Evolutionary conservation across 2,888 invertebrate genomes (phyloP), one percentile per base, ranked within the genome.

Genomic region (Mythimna loreyi): DNA sequence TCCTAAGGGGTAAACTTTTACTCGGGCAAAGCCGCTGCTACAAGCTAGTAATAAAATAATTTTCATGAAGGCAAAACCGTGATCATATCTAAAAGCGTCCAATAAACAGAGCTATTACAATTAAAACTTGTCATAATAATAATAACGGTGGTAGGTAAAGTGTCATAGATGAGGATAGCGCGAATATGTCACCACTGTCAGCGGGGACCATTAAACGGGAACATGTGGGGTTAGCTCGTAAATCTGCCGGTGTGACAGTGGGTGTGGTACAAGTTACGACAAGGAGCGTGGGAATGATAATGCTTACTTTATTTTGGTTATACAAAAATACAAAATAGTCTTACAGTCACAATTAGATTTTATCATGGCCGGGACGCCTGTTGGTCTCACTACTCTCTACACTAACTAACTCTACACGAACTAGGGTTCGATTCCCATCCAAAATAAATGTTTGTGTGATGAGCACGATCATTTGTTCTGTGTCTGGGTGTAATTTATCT

Each of bases 191-290:
- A 79, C 73, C 71, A 73, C 43, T 45, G 43, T 45, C 43, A n/a
- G 43, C 43, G 19, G 69, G 47, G 62, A 73, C 68, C 55, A 73
- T 78, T 68, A 80, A 85, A 85, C 67, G 77, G 23, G 78, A 75
- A 74, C 86, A 82, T 80, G 76, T 73, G 72, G 75, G 70, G 75
- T 60, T 68, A 64, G 77, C 72, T 85, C 85, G 83, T 89, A 87
- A 89, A 87, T 88, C 84, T 88, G 73, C 62, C 76, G 57, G 47
- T 72, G 84, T 85, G 86, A 86, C 90, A 88, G 64, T 81, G 84
- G 61, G 36, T 43, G 61, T 58, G 75, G 81, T 36, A 19, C 40
- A 81, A 81, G 78, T 57, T 21, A 52, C 13, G 30, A 43, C 45
- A 57, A 30, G n/a, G 19, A n/a, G 77, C 77, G 58, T 72, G 60